phyloP scores from a whole-genome alignment of 2,113 vertebrate genomes.

The Clupea harengus region DNA sequence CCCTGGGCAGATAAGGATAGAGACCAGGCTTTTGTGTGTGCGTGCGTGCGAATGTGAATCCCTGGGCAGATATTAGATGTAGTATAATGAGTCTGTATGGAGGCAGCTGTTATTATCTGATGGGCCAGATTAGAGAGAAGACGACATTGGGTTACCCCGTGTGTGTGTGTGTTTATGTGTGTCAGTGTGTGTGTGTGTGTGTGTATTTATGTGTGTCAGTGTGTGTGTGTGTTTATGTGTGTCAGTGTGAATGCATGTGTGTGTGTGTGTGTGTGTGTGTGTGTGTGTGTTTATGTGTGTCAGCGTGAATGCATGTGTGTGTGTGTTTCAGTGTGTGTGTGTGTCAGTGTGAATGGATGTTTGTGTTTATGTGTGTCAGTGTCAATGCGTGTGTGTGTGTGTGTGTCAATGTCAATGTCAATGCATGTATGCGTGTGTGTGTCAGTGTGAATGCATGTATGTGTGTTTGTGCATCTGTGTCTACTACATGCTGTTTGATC shows the following conservation, averaged over 20 bases:
- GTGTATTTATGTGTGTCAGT: neutral
- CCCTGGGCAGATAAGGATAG: no score
- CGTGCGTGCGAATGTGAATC: constrained; percentile 18
- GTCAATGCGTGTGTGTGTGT: no score
- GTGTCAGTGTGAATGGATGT: no score
- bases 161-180: neutral
- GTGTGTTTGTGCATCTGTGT: neutral
- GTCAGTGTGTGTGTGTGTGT: neutral
- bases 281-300: no score
- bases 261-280: no score
- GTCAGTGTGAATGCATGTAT: neutral
- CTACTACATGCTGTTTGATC: no score
- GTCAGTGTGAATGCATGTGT: neutral
- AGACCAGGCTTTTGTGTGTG: no score
- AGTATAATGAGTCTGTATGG: constrained; percentile 26
- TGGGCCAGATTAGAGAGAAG: constrained; percentile 17
- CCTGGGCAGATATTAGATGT: constrained; percentile 17
- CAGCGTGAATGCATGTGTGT: no score
- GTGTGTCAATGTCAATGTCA: no score
- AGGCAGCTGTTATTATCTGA: constrained; percentile 28
- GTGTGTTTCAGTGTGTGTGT: no score
- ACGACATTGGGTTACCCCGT: neutral
- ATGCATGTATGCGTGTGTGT: no score
- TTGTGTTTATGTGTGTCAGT: no score
- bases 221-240: neutral